phyloP scores from a whole-genome alignment of 2,797 vertebrate genomes.

The Trachops cirrhosus region DNA sequence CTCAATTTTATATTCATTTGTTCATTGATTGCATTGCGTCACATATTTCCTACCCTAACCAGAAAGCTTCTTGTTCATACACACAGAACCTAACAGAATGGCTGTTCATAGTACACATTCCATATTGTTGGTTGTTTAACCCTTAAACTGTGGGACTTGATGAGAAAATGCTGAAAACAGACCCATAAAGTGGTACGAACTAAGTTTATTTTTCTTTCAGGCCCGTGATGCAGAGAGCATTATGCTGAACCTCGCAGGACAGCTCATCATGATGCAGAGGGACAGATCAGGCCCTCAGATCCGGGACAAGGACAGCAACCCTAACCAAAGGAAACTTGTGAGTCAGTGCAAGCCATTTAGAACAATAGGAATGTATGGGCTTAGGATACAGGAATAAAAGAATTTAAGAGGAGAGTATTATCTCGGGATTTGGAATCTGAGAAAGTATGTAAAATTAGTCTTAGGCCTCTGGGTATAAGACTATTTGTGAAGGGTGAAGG shows the following conservation, averaged over 20 bases:
- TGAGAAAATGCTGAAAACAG: constrained; percentile 5
- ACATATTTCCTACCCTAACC: neutral
- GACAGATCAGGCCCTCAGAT: constrained; percentile 98
- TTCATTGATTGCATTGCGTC: neutral
- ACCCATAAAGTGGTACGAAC: neutral
- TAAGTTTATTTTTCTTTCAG: constrained; percentile 78
- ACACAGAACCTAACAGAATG: neutral
- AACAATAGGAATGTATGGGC: neutral
- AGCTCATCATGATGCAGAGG: constrained; percentile 98
- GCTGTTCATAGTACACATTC: neutral
- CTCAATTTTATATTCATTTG: neutral
- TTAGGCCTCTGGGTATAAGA: neutral
- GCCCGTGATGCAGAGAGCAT: constrained; percentile 98
- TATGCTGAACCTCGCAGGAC: constrained; percentile 98
- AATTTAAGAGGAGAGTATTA: neutral
- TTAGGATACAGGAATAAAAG: neutral
- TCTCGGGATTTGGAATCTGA: constrained; percentile 6
- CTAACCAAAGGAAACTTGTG: constrained; percentile 95
- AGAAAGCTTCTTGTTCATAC: neutral
- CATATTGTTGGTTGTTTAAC: neutral
- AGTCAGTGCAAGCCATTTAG: constrained; percentile 76
- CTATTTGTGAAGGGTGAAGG: neutral
- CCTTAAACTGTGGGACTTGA: neutral
- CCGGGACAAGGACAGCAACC: constrained; percentile 91
- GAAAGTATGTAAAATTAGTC: neutral